A percentile compares a stretch with the other conserved stretches of the same genome.
phyloP scores from a whole-genome alignment of 2,797 vertebrate species.

The Nannoperca australis region DNA sequence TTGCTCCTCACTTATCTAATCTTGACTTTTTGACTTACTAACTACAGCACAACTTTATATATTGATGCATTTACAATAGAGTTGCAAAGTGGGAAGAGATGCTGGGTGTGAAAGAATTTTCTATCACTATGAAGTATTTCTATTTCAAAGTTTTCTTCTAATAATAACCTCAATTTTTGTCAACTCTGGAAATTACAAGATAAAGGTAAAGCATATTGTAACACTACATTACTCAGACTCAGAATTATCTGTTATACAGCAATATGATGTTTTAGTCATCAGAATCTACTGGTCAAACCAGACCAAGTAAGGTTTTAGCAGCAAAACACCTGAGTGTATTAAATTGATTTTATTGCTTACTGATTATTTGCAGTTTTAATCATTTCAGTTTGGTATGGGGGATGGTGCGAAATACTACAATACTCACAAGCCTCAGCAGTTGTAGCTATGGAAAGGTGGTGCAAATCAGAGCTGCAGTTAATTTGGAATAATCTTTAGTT shows the following conservation, averaged over 20 bases:
- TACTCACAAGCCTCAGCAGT: conserved; percentile 2
- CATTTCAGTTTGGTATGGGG: background rate
- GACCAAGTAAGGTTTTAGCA: background rate
- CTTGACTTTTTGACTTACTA: conserved; percentile 47
- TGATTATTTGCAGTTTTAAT: background rate
- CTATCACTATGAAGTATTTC: background rate
- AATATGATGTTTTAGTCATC: background rate
- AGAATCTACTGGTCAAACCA: background rate
- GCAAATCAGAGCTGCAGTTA: background rate
- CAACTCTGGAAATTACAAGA: background rate
- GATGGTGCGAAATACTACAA: background rate
- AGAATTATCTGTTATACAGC: background rate
- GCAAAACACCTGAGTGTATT: background rate
- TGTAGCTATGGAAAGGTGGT: background rate
- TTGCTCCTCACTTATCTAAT: conserved; percentile 52
- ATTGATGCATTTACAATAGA: conserved; percentile 43
- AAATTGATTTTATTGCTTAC: background rate
- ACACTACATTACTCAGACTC: background rate
- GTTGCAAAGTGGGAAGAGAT: conserved; percentile 55
- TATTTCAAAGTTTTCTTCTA: background rate
- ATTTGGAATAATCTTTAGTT: background rate
- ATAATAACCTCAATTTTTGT: background rate
- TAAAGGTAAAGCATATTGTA: background rate
- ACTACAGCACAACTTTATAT: conserved; percentile 23
- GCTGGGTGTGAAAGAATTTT: conserved; percentile 1